phyloP scores from a whole-genome alignment of 2,113 vertebrate species.

The Caranx ignobilis region DNA sequence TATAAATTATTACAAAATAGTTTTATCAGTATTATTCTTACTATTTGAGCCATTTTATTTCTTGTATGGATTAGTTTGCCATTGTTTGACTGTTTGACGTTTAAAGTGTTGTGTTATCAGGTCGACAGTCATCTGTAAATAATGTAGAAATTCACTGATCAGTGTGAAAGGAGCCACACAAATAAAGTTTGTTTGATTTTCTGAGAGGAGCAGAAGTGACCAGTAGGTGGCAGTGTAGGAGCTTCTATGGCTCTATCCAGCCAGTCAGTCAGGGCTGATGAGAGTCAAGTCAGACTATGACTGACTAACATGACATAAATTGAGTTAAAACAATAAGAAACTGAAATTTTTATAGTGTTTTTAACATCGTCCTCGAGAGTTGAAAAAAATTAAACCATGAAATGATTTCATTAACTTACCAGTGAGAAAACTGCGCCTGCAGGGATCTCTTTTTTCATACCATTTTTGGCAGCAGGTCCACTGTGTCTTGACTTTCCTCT shows the following conservation, averaged over 20 bases:
- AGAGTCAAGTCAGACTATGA: background rate
- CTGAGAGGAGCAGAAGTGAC: constrained; percentile 1
- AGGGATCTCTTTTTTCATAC: background rate
- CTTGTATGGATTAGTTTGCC: too few species aligned
- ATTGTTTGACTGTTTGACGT: too few species aligned
- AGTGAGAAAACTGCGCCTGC: background rate
- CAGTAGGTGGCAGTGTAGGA: constrained; percentile 55
- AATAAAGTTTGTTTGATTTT: background rate
- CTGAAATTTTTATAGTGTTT: background rate
- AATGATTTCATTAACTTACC: too few species aligned
- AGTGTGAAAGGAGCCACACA: background rate
- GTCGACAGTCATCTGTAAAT: too few species aligned
- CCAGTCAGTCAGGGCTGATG: background rate
- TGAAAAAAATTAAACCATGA: background rate
- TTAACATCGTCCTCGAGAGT: background rate
- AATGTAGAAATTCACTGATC: too few species aligned
- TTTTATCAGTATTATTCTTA: background rate
- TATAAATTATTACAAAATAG: background rate
- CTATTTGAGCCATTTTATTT: too few species aligned
- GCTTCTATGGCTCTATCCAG: background rate
- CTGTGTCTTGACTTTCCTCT: too few species aligned
- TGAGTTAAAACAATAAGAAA: background rate
- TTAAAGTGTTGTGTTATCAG: too few species aligned
- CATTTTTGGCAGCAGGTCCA: background rate
- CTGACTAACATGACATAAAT: background rate